Evolutionary conservation across 2,888 invertebrate species (phyloP).

Genomic region (Brenthis hecate): DNA sequence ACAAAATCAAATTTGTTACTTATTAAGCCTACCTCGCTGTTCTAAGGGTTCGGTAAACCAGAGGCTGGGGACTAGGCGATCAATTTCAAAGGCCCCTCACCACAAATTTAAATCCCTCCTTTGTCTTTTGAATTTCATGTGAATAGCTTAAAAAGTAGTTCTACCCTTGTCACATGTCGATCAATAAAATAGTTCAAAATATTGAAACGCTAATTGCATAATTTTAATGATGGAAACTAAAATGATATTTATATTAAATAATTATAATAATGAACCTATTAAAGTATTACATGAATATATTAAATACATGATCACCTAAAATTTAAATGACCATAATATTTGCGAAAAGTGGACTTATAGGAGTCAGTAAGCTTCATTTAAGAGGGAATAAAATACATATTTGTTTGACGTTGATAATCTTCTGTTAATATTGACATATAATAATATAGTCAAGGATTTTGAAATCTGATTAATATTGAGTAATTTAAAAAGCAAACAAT

Average conservation of each 20-base stretch:
- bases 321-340: no score
- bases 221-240: no score
- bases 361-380: no score
- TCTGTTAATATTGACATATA: no score
- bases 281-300: no score
- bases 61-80: constrained; percentile 74
- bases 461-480: constrained; percentile 7
- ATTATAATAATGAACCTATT: no score
- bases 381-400: no score
- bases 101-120: constrained; percentile 79
- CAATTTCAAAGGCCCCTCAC: constrained; percentile 78
- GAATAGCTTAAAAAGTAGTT: constrained; percentile 34
- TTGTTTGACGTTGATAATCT: no score
- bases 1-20: constrained; percentile 76
- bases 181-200: constrained; percentile 25
- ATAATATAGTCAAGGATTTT: neutral
- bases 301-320: no score
- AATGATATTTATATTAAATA: no score
- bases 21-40: constrained; percentile 65
- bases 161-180: constrained; percentile 21
- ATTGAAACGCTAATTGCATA: constrained; percentile 19
- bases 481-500: constrained; percentile 20
- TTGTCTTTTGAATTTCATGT: constrained; percentile 76
- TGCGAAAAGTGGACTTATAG: no score
- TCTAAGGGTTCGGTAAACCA: constrained; percentile 73